These are phyloP conservation scores for Parnassius orleans DNA, from an alignment of 2,888 invertebrate genomes.

Conservation along the genomic window DNA sequence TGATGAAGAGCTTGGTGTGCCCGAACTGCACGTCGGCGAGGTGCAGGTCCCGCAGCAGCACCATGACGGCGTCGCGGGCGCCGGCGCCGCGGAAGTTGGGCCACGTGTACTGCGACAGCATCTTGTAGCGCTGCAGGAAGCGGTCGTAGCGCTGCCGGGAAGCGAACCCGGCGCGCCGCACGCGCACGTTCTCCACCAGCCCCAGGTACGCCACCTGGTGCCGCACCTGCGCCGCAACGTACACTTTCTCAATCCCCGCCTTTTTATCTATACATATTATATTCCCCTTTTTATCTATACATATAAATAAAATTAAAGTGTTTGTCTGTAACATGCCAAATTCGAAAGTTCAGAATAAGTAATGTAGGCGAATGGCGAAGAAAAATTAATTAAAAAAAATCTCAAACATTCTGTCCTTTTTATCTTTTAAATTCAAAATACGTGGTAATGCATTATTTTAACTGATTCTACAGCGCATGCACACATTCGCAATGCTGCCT, in stretches of 20 bases:
- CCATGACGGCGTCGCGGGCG: slow-evolving; percentile 91
- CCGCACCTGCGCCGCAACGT: slow-evolving; percentile 56
- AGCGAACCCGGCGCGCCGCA: slow-evolving; percentile 98
- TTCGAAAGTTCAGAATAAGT: too few relatives aligned
- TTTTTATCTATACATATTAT: too few relatives aligned
- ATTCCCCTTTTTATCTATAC: too few relatives aligned
- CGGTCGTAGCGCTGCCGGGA: slow-evolving; percentile 95
- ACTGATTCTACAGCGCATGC: too few relatives aligned
- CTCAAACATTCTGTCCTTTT: too few relatives aligned
- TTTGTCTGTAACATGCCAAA: too few relatives aligned
- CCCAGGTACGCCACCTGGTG: slow-evolving; percentile 94
- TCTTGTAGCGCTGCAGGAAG: slow-evolving; percentile 97
- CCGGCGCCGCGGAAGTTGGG: slow-evolving; percentile 92
- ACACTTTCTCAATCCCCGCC: not conserved
- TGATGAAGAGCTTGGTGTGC: slow-evolving; percentile 96
- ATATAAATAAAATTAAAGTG: too few relatives aligned
- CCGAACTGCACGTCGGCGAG: slow-evolving; percentile 95
- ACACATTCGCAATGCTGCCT: too few relatives aligned
- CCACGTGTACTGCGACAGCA: slow-evolving; percentile 98
- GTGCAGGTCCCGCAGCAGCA: slow-evolving; percentile 90
- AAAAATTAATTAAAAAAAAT: too few relatives aligned
- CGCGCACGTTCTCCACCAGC: slow-evolving; percentile 96
- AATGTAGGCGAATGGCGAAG: too few relatives aligned
- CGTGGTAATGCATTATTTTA: too few relatives aligned
- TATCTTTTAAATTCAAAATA: too few relatives aligned